Base-by-base conservation (phyloP, 2,888 invertebrate genomes). In the Campoplex capitator region DNA sequence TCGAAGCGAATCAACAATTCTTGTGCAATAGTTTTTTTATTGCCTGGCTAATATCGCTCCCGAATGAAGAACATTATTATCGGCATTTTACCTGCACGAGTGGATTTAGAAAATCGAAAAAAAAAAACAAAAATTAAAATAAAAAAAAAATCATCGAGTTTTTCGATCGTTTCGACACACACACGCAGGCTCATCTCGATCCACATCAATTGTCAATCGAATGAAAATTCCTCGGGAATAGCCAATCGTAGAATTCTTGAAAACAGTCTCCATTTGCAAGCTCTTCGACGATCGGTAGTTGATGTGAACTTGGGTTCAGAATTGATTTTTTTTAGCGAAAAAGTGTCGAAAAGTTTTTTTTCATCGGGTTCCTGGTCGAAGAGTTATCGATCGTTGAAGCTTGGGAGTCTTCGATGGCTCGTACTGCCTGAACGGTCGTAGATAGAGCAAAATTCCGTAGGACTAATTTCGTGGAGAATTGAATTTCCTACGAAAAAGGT, bases 81-180 rank as follows among this genome's bases (percentile, higher is more conserved):
- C 58, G 54, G 82, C 83, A 83, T 83, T 70, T 83, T 86, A 56
- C 77, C 67, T 74, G 82, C 84, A 71, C 84, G 84, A 83, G 71
- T 87, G 85, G 48, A 79, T 81, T 65, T 78, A 81, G 62, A 70
- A 62, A 23, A n/a, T 70, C 9, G 28, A 56, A 54, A 62, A 67
- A 23, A 23, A 23, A 23, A 23, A 23, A 23, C 0, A 23, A 23
- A 23, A 23, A 23, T 23, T 23, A 23, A 23, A 23, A 23, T 23
- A 0, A 23, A 23, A 23, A 23, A 23, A 23, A 23, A 68, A 45
- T 38, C 28, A 28, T 62, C 3, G 6, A 6, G 32, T 32, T 62
- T 32, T 32, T 16, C 32, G 2, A 32, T 65, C 76, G 18, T 76
- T 76, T 28, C 51, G 18, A 38, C 67, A 42, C 58, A 42, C 58